Conservation (phyloP, 2,888 invertebrate genomes). For the Blastobasis adustella region DNA sequence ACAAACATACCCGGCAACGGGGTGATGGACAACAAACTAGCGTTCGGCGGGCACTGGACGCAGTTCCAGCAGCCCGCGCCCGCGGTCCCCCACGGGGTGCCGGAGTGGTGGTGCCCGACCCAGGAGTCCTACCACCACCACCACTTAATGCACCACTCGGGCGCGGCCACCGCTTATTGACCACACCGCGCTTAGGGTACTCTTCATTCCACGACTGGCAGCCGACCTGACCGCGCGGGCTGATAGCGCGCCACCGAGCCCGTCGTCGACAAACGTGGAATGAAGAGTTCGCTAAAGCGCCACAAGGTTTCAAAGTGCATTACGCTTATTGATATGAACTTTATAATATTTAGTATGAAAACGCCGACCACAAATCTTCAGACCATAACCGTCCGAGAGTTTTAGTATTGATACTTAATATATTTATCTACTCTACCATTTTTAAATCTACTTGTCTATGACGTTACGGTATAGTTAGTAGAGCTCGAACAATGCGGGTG, state of each 20-base stretch:
- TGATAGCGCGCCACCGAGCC: neutral
- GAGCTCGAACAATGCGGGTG: conserved; percentile 26
- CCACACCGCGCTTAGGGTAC: conserved; percentile 73
- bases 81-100: conserved; percentile 72
- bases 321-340: conserved; percentile 58
- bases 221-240: neutral
- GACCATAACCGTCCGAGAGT: conserved; percentile 52
- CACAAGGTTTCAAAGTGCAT: conserved; percentile 35
- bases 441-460: too few species aligned
- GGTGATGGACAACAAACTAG: conserved; percentile 63
- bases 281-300: conserved; percentile 71
- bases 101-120: conserved; percentile 69
- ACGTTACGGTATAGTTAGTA: neutral
- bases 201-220: conserved; percentile 54
- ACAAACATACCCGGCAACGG: conserved; percentile 78
- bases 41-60: conserved; percentile 84
- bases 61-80: conserved; percentile 81
- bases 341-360: conserved; percentile 31
- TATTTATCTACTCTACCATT: conserved; percentile 1
- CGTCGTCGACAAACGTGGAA: conserved; percentile 44
- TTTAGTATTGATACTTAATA: conserved; percentile 16
- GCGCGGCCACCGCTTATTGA: conserved; percentile 86
- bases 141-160: conserved; percentile 78
- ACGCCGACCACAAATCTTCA: conserved; percentile 43
- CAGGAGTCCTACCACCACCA: conserved; percentile 72